A percentile compares a stretch with the other conserved stretches of the same genome.
These are phyloP conservation scores for Otis tarda DNA, from an alignment of 2,113 vertebrate species.

Conservation along the genomic window DNA sequence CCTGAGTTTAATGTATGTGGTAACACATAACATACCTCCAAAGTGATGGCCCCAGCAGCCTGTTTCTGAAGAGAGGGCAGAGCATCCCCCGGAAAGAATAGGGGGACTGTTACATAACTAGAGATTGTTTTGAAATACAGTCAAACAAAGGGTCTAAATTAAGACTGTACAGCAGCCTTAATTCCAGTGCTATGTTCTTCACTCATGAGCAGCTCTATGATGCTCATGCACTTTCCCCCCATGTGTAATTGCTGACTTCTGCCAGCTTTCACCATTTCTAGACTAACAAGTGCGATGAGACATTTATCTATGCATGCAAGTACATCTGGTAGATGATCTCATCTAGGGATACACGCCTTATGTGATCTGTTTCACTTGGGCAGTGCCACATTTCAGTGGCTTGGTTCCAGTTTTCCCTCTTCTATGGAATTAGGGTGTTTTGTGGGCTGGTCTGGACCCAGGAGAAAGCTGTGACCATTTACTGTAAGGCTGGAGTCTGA, in stretches of 20 bases:
- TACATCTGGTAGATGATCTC: not conserved
- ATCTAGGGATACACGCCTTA: not conserved
- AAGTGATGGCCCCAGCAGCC: not conserved
- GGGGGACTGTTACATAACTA: not conserved
- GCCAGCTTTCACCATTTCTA: not conserved
- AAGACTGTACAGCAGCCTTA: not conserved
- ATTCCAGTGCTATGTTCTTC: not conserved
- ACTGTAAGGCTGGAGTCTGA: not conserved
- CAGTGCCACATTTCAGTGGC: not conserved
- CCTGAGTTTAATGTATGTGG: not conserved
- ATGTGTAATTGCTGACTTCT: not conserved
- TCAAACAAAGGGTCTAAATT: not conserved
- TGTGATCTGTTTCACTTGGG: not conserved
- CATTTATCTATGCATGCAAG: not conserved
- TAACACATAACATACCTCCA: not conserved
- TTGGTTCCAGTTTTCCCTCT: not conserved
- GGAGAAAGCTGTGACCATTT: not conserved
- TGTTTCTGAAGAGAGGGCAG: not conserved
- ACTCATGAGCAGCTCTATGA: not conserved
- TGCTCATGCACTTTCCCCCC: accelerated
- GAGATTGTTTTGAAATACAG: not conserved
- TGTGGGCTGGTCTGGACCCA: not conserved
- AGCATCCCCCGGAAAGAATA: not conserved
- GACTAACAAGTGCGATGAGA: not conserved
- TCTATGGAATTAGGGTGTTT: not conserved